A percentile compares a stretch with the other conserved stretches of the same genome.
Conservation (phyloP, 1,140 invertebrate species). For the Hesperophylax magnus region DNA sequence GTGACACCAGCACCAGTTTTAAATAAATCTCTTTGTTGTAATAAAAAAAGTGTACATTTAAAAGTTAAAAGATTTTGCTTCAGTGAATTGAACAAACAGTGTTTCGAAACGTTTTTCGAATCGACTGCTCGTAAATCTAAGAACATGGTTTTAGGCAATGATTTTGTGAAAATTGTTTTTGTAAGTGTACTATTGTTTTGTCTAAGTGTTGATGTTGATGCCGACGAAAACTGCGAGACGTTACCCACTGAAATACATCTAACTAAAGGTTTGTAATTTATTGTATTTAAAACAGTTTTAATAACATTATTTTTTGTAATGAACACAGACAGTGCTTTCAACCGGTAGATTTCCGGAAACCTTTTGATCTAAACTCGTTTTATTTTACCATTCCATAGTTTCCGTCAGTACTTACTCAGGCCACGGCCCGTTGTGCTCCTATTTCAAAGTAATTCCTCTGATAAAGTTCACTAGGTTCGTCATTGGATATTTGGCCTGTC, state of each 20-base stretch:
- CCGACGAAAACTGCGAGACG: slow-evolving; percentile 81
- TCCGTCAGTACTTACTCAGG: too few species aligned
- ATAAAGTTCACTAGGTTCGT: too few species aligned
- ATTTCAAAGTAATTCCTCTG: too few species aligned
- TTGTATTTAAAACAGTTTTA: too few species aligned
- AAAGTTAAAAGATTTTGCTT: not conserved
- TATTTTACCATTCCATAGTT: not conserved
- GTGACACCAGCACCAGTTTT: not conserved
- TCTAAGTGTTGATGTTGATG: slow-evolving; percentile 41
- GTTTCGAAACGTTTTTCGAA: not conserved
- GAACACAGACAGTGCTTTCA: too few species aligned
- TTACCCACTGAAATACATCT: slow-evolving; percentile 85
- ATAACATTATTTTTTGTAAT: not conserved
- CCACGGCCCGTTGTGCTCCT: too few species aligned
- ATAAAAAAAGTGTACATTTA: not conserved
- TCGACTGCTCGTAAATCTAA: not conserved
- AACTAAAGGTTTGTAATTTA: slow-evolving; percentile 75
- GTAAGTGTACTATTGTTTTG: slow-evolving; percentile 21
- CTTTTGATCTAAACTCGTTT: not conserved
- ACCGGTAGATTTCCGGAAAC: not conserved
- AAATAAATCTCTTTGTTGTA: not conserved
- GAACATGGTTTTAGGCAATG: slow-evolving; percentile 27
- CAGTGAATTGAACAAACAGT: not conserved
- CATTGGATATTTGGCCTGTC: too few species aligned
- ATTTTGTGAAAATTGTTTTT: slow-evolving; percentile 5